Base-by-base conservation (phyloP, 2,888 invertebrate species). In the Leptothorax acervorum region DNA sequence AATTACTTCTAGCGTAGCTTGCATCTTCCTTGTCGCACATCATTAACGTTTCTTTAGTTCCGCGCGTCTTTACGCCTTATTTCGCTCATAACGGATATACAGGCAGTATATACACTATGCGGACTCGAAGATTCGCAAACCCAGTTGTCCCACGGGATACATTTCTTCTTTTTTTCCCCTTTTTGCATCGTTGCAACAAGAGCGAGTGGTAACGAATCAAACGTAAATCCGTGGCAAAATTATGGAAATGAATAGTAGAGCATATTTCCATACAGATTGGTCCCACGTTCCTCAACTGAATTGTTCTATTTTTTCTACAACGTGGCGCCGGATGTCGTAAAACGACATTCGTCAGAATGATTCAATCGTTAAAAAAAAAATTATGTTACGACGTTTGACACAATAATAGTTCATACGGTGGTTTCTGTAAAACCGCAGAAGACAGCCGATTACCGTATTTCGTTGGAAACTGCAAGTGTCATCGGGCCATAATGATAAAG, bases 211-310 rank as follows among this genome's bases (percentile, higher is more conserved):
- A 78, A 53, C 65, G 68, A 68, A 81, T 76, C 71, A 71, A 28
- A 60, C 71, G 45, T 48, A 63, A 71, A 71, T 66, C 55, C 73
- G 15, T 35, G 9, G 66, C 31, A 55, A 63, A 71, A 73, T 84
- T 73, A 60, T 48, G 39, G 35, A 66, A 63, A 76, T 66, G 82
- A 79, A 82, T 81, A 55, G 66, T 28, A 23, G 8, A n/a, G 35
- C 60, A 23, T 45, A 85, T 87, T 87, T 85, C 74, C 84, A 87
- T 84, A 75, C 66, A 87, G 79, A 85, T 81, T 85, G 75, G 31
- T 68, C 31, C n/a, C 28, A 31, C 31, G 0, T 31, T 15, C 31
- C 28, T 76, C 76, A 53, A 53, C 68, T 66, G 4, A 35, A 42
- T 45, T 48, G 23, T 55, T 66, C 3, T 45, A 66, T 45, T 70